Evolutionary conservation across 2,113 vertebrate species (phyloP).

Genomic region (Heterochromis multidens): DNA sequence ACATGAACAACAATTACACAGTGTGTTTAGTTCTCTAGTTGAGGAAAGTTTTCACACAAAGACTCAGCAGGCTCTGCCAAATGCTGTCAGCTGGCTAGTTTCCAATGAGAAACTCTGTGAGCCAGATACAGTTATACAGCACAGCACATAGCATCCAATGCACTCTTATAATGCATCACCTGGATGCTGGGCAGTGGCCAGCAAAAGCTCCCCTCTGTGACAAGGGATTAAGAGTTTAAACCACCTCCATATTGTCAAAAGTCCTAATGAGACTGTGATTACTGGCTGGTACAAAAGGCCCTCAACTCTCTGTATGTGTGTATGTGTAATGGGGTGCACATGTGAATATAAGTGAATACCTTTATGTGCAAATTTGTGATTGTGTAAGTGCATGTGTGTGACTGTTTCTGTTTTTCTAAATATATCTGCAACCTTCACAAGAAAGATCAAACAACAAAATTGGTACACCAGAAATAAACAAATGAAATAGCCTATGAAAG

Average conservation of each 20-base stretch:
- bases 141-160: constrained; percentile 26
- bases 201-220: constrained; percentile 45
- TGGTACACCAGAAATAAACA: neutral
- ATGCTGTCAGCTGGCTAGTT: constrained; percentile 61
- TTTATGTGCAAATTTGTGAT: neutral
- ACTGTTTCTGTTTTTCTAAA: neutral
- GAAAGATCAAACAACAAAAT: neutral
- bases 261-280: constrained; percentile 64
- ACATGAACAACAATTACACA: constrained; percentile 59
- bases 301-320: constrained; percentile 4
- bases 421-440: neutral
- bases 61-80: constrained; percentile 58
- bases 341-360: neutral
- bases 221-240: constrained; percentile 68
- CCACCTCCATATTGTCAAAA: constrained; percentile 52
- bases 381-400: neutral
- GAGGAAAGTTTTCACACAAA: constrained; percentile 66
- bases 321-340: constrained; percentile 9
- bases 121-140: constrained; percentile 39
- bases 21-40: constrained; percentile 50
- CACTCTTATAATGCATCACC: constrained; percentile 57
- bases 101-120: constrained; percentile 50
- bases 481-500: neutral
- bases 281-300: constrained; percentile 33
- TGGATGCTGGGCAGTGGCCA: constrained; percentile 53